phyloP scores from a whole-genome alignment of 2,797 vertebrate species.

The Gymnothorax javanicus region DNA sequence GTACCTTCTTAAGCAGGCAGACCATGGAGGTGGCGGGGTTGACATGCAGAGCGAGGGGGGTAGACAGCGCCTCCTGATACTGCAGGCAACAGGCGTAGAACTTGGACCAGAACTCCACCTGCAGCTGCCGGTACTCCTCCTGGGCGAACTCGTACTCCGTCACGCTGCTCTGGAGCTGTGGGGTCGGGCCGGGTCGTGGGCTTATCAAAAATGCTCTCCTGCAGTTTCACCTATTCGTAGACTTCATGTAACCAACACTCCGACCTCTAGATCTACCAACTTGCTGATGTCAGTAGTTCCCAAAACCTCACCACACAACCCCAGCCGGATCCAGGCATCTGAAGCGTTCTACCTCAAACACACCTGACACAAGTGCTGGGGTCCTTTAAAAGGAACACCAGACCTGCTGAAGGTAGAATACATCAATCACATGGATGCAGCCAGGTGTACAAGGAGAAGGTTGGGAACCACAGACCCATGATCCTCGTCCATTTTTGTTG shows the following conservation, averaged over 20 bases:
- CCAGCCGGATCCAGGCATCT: too few species aligned
- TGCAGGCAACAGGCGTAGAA: conserved; percentile 93
- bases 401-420: too few species aligned
- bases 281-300: too few species aligned
- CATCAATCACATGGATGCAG: too few species aligned
- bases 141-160: conserved; percentile 90
- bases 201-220: not conserved
- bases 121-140: conserved; percentile 89
- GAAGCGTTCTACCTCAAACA: too few species aligned
- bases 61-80: conserved; percentile 88
- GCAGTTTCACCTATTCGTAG: not conserved
- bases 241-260: not conserved
- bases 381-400: too few species aligned
- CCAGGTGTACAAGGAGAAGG: too few species aligned
- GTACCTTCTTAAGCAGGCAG: conserved; percentile 90
- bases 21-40: conserved; percentile 80
- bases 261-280: not conserved
- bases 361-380: too few species aligned
- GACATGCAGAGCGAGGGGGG: conserved; percentile 83
- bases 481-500: not conserved
- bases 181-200: not conserved
- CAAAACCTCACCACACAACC: too few species aligned
- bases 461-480: too few species aligned
- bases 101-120: conserved; percentile 93
- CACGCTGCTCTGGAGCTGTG: conserved; percentile 87